These are phyloP conservation scores for Gambusia holbrooki DNA, from an alignment of 2,113 vertebrate genomes.

Conservation along the genomic window DNA sequence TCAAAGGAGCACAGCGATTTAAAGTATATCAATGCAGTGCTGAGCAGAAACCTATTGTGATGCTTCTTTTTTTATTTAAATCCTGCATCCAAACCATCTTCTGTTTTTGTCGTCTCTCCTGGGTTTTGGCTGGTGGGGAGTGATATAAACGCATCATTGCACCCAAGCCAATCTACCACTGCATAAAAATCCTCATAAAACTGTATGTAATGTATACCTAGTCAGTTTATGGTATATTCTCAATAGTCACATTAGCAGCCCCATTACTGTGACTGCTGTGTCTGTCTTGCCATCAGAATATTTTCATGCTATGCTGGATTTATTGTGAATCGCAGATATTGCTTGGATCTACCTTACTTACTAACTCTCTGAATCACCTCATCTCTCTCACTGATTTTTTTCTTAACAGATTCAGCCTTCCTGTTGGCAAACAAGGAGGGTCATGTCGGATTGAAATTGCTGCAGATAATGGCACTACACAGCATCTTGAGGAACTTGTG, in stretches of 20 bases:
- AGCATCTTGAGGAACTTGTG: constrained; percentile 72
- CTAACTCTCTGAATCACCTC: constrained; percentile 51
- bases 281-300: constrained; percentile 57
- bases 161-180: constrained; percentile 41
- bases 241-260: constrained; percentile 62
- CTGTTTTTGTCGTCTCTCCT: constrained; percentile 57
- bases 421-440: constrained; percentile 72
- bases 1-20: constrained; percentile 24
- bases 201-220: constrained; percentile 40
- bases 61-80: constrained; percentile 49
- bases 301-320: constrained; percentile 73
- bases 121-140: constrained; percentile 29
- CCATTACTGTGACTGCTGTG: constrained; percentile 53
- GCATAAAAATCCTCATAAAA: constrained; percentile 45
- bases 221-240: constrained; percentile 55
- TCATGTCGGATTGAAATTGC: constrained; percentile 86
- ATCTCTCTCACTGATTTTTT: constrained; percentile 40
- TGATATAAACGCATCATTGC: constrained; percentile 53
- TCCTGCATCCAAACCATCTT: constrained; percentile 34
- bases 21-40: constrained; percentile 32
- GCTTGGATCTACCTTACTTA: constrained; percentile 52
- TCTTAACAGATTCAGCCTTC: constrained; percentile 80
- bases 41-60: constrained; percentile 39
- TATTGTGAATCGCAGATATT: constrained; percentile 68
- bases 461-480: constrained; percentile 75